A percentile compares a stretch with the other conserved stretches of the same genome.
These are phyloP conservation scores for Leucoma salicis DNA, from an alignment of 2,888 invertebrate species.

Conservation along the genomic window DNA sequence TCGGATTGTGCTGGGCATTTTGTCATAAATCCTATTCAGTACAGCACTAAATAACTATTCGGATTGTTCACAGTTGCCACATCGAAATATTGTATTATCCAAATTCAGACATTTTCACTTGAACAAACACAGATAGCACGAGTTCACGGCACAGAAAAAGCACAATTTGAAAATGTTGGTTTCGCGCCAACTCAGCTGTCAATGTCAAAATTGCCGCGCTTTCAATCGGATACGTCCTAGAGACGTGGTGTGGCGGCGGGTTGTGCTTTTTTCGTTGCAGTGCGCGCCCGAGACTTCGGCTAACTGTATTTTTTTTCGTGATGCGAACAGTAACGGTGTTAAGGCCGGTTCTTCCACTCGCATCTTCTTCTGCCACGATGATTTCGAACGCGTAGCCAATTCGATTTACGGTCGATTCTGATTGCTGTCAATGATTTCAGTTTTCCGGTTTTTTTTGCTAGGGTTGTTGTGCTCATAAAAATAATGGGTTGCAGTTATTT, in stretches of 20 bases:
- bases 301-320: constrained; percentile 81
- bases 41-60: constrained; percentile 43
- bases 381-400: constrained; percentile 50
- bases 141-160: constrained; percentile 27
- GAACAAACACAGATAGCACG: constrained; percentile 33
- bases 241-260: constrained; percentile 60
- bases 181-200: constrained; percentile 59
- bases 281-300: constrained; percentile 53
- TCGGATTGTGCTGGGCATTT: constrained; percentile 80
- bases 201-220: constrained; percentile 62
- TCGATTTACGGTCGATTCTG: constrained; percentile 34
- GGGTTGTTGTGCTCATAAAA: constrained; percentile 31
- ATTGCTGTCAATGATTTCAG: constrained; percentile 34
- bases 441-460: constrained; percentile 29
- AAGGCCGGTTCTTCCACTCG: constrained; percentile 60
- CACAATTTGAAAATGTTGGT: constrained; percentile 26
- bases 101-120: constrained; percentile 53
- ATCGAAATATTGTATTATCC: constrained; percentile 49
- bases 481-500: constrained; percentile 31
- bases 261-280: constrained; percentile 74
- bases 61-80: constrained; percentile 39
- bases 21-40: constrained; percentile 54
- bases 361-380: constrained; percentile 52
- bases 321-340: constrained; percentile 69
- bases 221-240: constrained; percentile 62